Evolutionary conservation across 2,797 vertebrate genomes (phyloP), one percentile per base, ranked within the genome.

Genomic region (Scolopax bukidnonensis): DNA sequence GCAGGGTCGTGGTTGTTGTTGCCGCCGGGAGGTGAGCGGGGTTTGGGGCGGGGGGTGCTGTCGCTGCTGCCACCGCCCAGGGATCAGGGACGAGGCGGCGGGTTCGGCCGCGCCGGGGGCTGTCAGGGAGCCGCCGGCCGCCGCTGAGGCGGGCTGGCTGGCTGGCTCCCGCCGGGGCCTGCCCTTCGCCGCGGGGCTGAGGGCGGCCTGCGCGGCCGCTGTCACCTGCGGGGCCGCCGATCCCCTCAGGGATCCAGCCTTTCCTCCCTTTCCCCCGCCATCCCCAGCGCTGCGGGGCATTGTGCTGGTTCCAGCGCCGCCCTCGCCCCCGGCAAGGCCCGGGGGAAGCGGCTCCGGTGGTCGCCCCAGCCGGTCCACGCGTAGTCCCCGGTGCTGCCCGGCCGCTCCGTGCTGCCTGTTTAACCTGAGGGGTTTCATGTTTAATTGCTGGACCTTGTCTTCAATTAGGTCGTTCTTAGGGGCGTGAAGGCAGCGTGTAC

Each of bases 341-440:
- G 41, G 33, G 36, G 15, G 32, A 11, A 38, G 10, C 48, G 32
- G 7, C 11, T 7, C 7, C 8, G 45, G 59, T n/a, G 74, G 30
- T 47, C 47, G n/a, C n/a, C 40, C 6, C 30, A 9, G 45, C 15
- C 30, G 27, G 40, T 7, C 30, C 25, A 47, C 28, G 54, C 7
- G 51, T 1, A 16, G 61, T 60, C 10, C 33, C 11, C 20, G 1
- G 47, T 5, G 21, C 18, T 16, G 32, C 33, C 27, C 23, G 18
- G 32, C 27, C 6, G 16, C 17, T 30, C 11, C 11, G 25, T 6
- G 71, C 80, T 51, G 60, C 48, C 8, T 0, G 2, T 20, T 36
- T 16, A 8, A 1, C 36, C 45, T 1, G 21, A 2, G 27, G 16
- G 40, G 14, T 6, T 28, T n/a, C 23, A 2, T 1, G 2, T 10